A percentile compares a stretch with the other conserved stretches of the same genome.
Evolutionary conservation across 2,888 invertebrate genomes (phyloP).

Genomic region (Drosophila sordidapex): DNA sequence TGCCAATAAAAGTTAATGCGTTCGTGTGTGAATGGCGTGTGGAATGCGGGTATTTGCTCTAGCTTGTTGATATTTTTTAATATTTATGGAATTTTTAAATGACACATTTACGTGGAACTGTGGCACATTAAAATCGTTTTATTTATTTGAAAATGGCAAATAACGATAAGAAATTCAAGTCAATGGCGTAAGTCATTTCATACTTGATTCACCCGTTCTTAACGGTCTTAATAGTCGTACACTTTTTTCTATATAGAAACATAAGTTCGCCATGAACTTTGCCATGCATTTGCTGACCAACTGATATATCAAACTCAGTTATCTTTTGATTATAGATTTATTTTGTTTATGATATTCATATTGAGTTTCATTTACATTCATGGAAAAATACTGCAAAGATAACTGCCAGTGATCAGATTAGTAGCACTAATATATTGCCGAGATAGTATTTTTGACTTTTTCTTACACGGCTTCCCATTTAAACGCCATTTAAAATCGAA

Average conservation of each 20-base stretch:
- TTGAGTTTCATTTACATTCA: not conserved
- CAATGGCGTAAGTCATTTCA: not conserved
- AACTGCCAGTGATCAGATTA: too few relatives aligned
- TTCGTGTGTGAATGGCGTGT: constrained; percentile 50
- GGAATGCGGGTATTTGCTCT: constrained; percentile 49
- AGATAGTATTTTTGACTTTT: not conserved
- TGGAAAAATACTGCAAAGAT: not conserved
- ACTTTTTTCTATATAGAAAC: not conserved
- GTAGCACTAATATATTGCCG: not conserved
- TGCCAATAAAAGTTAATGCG: constrained; percentile 78
- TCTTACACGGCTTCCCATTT: not conserved
- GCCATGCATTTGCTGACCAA: too few relatives aligned
- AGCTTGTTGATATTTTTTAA: constrained; percentile 78
- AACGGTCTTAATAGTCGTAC: too few relatives aligned
- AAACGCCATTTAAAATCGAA: not conserved
- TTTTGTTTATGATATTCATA: not conserved
- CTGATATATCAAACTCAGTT: not conserved
- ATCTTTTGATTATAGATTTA: not conserved
- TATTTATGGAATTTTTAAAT: constrained; percentile 77
- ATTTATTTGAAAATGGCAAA: constrained; percentile 36
- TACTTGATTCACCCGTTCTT: not conserved
- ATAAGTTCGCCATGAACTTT: not conserved
- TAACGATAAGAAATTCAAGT: not conserved
- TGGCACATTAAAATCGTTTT: constrained; percentile 40
- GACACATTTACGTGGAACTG: constrained; percentile 58